Conservation (phyloP, 2,113 vertebrate species). For the Sinocyclocheilus anshuiensis region DNA sequence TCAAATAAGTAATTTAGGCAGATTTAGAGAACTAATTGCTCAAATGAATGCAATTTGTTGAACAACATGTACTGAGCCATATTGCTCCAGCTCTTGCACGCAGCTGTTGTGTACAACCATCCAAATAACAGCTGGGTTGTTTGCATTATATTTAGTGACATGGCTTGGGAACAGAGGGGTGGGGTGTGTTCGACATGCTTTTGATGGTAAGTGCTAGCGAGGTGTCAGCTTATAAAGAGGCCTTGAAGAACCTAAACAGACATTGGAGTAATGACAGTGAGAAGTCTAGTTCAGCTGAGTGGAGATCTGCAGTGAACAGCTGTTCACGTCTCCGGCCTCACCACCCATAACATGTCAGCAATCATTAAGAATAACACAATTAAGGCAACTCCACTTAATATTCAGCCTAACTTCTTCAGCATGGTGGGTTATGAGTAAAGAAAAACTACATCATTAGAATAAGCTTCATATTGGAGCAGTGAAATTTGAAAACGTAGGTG, state of each 20-base stretch:
- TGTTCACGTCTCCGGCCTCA: neutral
- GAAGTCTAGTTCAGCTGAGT: neutral
- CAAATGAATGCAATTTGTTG: conserved; percentile 10
- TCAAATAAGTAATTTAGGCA: neutral
- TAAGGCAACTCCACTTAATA: neutral
- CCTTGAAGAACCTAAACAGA: conserved; percentile 18
- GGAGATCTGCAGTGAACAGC: conserved; percentile 45
- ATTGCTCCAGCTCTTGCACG: neutral
- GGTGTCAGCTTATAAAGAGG: conserved; percentile 24
- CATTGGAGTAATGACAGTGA: conserved; percentile 8
- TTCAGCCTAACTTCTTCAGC: neutral
- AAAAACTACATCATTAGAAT: neutral
- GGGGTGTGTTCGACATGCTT: conserved; percentile 15
- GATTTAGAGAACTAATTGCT: neutral
- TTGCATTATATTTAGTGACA: conserved; percentile 31
- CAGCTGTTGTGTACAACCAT: conserved; percentile 22
- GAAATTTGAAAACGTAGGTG: neutral
- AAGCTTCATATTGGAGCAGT: neutral
- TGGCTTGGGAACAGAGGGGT: conserved; percentile 2
- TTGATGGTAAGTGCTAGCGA: conserved; percentile 27
- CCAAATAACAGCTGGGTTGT: conserved; percentile 1
- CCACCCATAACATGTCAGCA: neutral
- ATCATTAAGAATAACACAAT: conserved; percentile 7
- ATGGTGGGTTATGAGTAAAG: neutral
- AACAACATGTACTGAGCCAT: conserved; percentile 5